phyloP scores from a whole-genome alignment of 2,888 invertebrate genomes.

The Willowsia nigromaculata region DNA sequence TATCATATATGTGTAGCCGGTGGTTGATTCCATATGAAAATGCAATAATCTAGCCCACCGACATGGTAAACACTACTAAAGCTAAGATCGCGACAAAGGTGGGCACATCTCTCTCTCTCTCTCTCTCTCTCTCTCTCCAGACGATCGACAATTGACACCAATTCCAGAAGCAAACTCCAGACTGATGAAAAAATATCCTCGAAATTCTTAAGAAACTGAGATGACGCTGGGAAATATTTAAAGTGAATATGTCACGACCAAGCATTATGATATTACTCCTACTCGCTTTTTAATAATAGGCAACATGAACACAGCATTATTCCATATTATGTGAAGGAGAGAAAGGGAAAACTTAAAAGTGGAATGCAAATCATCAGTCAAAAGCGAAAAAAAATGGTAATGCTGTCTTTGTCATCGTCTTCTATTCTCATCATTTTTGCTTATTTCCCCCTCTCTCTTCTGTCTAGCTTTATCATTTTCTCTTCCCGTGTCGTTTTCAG shows the following conservation, averaged over 20 bases:
- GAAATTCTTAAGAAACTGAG: not conserved
- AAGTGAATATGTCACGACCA: conserved; percentile 11
- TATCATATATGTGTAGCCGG: too few relatives aligned
- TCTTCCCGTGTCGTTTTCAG: conserved; percentile 18
- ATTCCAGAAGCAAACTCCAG: conserved; percentile 8
- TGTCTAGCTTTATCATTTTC: not conserved
- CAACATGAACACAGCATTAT: not conserved
- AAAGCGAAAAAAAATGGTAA: conserved; percentile 35
- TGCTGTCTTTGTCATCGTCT: not conserved
- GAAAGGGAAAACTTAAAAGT: not conserved
- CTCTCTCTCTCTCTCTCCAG: not conserved
- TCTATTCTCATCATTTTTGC: conserved; percentile 8
- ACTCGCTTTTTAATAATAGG: not conserved
- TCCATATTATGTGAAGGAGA: not conserved
- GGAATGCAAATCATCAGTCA: conserved; percentile 9
- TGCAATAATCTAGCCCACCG: not conserved
- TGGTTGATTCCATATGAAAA: not conserved
- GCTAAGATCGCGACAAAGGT: not conserved
- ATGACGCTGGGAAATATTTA: not conserved
- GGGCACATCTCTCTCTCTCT: not conserved
- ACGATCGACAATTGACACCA: conserved; percentile 27
- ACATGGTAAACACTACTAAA: not conserved
- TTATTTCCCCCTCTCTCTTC: not conserved
- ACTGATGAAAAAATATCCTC: conserved; percentile 16
- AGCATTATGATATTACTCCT: not conserved